Base-by-base conservation (phyloP, 2,797 vertebrate genomes). In the Staurois parvus region DNA sequence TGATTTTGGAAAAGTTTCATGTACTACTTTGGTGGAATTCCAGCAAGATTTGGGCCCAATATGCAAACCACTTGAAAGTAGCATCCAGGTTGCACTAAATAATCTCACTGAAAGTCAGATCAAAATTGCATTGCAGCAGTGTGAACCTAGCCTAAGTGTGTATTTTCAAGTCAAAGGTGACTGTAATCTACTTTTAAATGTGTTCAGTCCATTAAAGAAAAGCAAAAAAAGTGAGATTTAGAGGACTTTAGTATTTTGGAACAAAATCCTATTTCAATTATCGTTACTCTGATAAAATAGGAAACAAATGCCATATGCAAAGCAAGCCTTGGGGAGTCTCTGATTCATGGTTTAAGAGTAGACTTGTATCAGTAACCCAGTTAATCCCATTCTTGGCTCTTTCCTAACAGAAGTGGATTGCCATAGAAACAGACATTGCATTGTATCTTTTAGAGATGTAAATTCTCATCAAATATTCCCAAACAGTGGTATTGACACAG, bases 351-450 rank as follows among this genome's bases (percentile, higher is more conserved):
- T 10, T 13, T 17, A 17, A 37, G 21, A 26, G 68, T 72, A n/a
- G 21, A 4, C 67, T 26, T 80, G 30, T 80, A 70, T 52, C 78
- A 80, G 45, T 56, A 52, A 70, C 78, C 40, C 28, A 19, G 29
- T 32, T 81, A 72, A 72, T 72, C 79, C 48, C n/a, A 45, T 75
- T 83, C 37, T 66, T 73, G 24, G 69, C n/a, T 15, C 42, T 59
- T 73, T 64, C 32, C 69, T 42, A 72, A 74, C 12, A 82, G 48
- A 64, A 82, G 26, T 42, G 19, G 28, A 29, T 74, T 82, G 26
- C 59, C 80, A 74, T 82, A 30, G 80, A 74, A 70, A 82, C 72
- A 64, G 80, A 74, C 70, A 66, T 72, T 37, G 21, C 32, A 64
- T 30, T 73, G 80, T 82, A 74, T 45, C 59, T 74, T 74, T 48